Evolutionary conservation across 2,797 vertebrate genomes (phyloP).

Genomic region (Ispidina picta): DNA sequence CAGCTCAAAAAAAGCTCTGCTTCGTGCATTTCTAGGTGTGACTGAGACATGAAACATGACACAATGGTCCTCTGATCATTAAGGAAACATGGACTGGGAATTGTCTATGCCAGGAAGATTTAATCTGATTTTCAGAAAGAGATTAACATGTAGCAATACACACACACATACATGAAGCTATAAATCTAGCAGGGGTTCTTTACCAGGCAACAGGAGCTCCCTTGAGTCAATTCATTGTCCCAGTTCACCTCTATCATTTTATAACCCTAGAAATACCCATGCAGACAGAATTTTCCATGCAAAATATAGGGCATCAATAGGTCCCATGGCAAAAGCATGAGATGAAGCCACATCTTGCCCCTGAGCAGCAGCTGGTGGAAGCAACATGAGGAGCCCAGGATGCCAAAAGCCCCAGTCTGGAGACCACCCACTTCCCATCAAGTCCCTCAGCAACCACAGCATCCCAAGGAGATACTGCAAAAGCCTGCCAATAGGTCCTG

Average conservation of each 20-base stretch:
- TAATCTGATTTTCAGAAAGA: not conserved
- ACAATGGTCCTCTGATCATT: constrained; percentile 16
- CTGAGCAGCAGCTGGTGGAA: rapidly evolving
- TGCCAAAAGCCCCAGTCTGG: not conserved
- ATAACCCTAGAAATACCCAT: constrained; percentile 41
- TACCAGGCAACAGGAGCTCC: constrained; percentile 7
- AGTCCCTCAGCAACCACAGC: not conserved
- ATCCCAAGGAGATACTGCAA: not conserved
- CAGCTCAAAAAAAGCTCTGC: not conserved
- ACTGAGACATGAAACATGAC: constrained; percentile 9
- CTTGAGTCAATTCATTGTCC: constrained; percentile 30
- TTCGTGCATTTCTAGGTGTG: constrained; percentile 13
- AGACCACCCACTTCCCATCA: not conserved
- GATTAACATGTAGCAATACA: not conserved
- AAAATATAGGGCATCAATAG: not conserved
- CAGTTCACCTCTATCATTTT: constrained; percentile 18
- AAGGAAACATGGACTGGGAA: not conserved
- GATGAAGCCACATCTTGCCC: not conserved
- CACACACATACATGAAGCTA: not conserved
- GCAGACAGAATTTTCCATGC: not conserved
- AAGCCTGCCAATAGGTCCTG: not conserved
- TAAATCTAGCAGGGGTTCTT: constrained; percentile 45
- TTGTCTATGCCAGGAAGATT: constrained; percentile 23
- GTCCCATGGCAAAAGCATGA: not conserved
- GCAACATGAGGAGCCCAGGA: not conserved